A percentile compares a stretch with the other conserved stretches of the same genome.
Conservation (phyloP, 2,113 vertebrate genomes). For the Suricata suricatta region DNA sequence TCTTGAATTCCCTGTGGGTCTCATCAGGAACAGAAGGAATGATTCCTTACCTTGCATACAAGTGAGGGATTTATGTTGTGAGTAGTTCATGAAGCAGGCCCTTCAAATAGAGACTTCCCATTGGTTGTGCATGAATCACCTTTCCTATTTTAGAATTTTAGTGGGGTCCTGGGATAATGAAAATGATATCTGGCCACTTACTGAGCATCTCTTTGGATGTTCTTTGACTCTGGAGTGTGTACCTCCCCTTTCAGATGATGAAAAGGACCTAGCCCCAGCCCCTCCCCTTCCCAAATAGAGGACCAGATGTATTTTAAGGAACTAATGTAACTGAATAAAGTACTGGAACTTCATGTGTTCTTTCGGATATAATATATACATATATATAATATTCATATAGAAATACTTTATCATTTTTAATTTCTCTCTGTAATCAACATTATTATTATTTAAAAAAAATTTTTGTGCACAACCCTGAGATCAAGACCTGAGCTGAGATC, state of each 20-base stretch:
- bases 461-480: background rate
- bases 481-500: background rate
- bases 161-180: background rate
- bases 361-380: background rate
- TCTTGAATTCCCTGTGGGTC: background rate
- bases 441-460: background rate
- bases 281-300: background rate
- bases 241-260: background rate
- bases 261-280: background rate
- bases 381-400: too few species aligned
- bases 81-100: background rate
- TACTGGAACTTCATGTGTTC: background rate
- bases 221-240: background rate
- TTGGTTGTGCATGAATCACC: background rate
- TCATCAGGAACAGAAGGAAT: background rate
- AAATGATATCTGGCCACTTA: background rate
- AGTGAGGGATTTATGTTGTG: background rate
- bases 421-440: background rate
- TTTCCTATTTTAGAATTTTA: slow-evolving; percentile 10
- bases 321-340: background rate
- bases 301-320: slow-evolving; percentile 6
- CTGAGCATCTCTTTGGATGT: background rate
- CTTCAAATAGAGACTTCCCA: background rate
- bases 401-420: background rate
- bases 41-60: background rate